These are phyloP conservation scores for Hyposoter dolosus DNA, from an alignment of 2,888 invertebrate species.

Conservation along the genomic window DNA sequence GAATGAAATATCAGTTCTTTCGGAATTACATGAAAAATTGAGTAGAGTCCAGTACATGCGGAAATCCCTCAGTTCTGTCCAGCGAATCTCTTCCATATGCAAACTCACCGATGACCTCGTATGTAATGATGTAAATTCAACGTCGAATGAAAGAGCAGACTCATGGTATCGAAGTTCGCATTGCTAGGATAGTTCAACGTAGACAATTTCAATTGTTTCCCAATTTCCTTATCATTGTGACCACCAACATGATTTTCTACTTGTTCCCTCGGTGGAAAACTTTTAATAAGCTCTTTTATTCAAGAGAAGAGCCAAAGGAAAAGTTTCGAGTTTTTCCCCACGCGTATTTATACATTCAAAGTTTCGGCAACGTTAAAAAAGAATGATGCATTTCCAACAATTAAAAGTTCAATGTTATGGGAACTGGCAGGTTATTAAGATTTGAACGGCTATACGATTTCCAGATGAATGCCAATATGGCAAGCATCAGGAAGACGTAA, in stretches of 20 bases:
- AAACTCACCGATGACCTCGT: background rate
- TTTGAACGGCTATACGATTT: no score
- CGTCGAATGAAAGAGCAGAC: background rate
- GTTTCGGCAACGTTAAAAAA: background rate
- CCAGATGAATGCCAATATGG: no score
- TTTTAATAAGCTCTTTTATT: background rate
- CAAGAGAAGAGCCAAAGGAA: background rate
- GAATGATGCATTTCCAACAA: background rate
- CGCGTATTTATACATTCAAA: background rate
- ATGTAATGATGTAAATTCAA: background rate
- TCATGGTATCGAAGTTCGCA: background rate
- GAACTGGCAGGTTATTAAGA: constrained; percentile 22
- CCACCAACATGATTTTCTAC: background rate
- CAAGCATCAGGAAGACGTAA: no score
- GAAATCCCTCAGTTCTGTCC: constrained; percentile 30
- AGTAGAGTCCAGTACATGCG: constrained; percentile 33
- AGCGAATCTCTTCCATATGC: background rate
- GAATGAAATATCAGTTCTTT: constrained; percentile 51
- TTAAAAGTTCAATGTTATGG: constrained; percentile 6
- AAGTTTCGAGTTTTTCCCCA: background rate
- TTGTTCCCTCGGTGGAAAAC: background rate
- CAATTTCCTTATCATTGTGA: background rate
- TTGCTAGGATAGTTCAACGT: background rate
- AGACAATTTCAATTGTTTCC: background rate
- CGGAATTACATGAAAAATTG: constrained; percentile 58